phyloP scores from a whole-genome alignment of 2,888 invertebrate genomes.

The Drosophila pseudotakahashii region DNA sequence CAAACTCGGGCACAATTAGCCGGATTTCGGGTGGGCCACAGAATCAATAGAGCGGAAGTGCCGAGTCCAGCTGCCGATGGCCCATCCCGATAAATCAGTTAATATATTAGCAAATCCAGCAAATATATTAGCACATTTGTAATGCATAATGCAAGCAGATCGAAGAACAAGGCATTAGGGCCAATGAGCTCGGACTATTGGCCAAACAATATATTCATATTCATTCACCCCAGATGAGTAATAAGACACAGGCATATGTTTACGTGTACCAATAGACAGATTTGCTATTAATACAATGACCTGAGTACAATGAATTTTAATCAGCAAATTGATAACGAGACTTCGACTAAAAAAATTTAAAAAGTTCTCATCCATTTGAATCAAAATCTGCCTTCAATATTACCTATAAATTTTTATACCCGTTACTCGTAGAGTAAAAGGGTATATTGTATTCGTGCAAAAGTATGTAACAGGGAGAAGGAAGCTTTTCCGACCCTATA shows the following conservation, averaged over 20 bases:
- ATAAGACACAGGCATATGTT: slow-evolving; percentile 8
- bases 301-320: neutral
- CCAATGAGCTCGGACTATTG: neutral
- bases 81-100: slow-evolving; percentile 26
- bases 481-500: no score
- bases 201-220: slow-evolving; percentile 11
- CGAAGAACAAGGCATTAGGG: slow-evolving; percentile 17
- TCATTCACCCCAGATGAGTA: slow-evolving; percentile 9
- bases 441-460: no score
- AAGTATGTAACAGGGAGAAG: no score
- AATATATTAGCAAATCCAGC: slow-evolving; percentile 26
- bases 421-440: no score
- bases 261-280: slow-evolving; percentile 12
- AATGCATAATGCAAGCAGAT: slow-evolving; percentile 35
- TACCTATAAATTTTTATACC: no score
- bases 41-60: slow-evolving; percentile 36
- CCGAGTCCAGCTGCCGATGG: slow-evolving; percentile 4
- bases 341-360: no score
- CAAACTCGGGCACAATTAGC: slow-evolving; percentile 65
- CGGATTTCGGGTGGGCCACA: slow-evolving; percentile 43
- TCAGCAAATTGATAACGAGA: neutral
- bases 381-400: no score
- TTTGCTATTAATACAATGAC: neutral
- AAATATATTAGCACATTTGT: slow-evolving; percentile 35
- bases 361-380: no score